These are phyloP conservation scores for Calameuta idolon DNA, from an alignment of 2,888 invertebrate genomes.

Conservation along the genomic window DNA sequence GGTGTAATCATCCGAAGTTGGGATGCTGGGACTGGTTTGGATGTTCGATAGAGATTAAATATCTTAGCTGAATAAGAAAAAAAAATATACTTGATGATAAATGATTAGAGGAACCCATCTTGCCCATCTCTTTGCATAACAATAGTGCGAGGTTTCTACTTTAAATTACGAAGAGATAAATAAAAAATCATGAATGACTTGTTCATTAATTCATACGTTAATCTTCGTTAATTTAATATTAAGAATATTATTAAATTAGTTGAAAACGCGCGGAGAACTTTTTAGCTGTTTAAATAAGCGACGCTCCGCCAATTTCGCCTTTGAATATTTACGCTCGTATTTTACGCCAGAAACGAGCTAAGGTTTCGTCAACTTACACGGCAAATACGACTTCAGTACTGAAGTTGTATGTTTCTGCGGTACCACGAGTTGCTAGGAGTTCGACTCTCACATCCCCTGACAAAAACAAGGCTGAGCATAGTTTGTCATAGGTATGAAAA, in stretches of 20 bases:
- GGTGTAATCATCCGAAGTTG: constrained; percentile 8
- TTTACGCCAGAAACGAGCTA: background rate
- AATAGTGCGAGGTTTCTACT: background rate
- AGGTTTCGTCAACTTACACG: background rate
- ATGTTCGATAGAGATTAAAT: background rate
- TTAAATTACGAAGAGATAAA: background rate
- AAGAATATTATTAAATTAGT: background rate
- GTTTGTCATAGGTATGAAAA: background rate
- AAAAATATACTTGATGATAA: background rate
- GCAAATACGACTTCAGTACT: background rate
- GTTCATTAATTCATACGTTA: background rate
- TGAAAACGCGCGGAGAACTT: background rate
- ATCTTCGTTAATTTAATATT: background rate
- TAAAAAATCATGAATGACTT: background rate
- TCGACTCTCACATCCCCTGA: background rate
- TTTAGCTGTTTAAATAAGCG: background rate
- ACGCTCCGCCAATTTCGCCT: background rate
- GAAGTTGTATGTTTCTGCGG: background rate
- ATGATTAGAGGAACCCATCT: background rate
- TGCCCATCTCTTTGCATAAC: background rate
- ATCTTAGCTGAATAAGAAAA: background rate
- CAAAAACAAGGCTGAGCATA: background rate
- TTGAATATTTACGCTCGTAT: background rate
- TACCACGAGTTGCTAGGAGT: background rate
- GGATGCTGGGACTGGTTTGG: background rate